These are phyloP conservation scores for Dinoponera quadriceps DNA, from an alignment of 1,140 invertebrate genomes.

Conservation along the genomic window DNA sequence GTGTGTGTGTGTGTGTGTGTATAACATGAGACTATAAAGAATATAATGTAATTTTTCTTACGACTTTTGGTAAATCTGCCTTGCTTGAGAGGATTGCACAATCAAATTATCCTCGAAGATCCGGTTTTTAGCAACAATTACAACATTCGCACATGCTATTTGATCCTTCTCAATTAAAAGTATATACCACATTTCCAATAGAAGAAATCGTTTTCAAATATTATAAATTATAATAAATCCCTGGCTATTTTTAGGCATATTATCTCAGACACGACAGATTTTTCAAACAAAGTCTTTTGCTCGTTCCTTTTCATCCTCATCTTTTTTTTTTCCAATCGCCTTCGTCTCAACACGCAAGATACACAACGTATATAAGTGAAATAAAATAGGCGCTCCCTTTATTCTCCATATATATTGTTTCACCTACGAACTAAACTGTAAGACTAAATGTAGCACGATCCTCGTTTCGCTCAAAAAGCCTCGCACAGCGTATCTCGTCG, in stretches of 20 bases:
- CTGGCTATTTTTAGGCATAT: conserved; percentile 22
- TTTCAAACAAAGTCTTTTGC: conserved; percentile 57
- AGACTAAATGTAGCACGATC: conserved; percentile 62
- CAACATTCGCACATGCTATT: neutral
- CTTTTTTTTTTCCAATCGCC: conserved; percentile 46
- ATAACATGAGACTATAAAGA: conserved; percentile 83
- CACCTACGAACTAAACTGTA: conserved; percentile 75
- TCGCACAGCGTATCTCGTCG: conserved; percentile 27
- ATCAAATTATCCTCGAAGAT: conserved; percentile 15
- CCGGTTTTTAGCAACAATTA: neutral
- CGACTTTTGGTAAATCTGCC: conserved; percentile 72
- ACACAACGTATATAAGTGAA: conserved; percentile 73
- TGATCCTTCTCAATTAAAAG: neutral
- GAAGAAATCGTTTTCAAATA: neutral
- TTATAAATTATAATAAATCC: neutral
- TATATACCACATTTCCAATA: neutral
- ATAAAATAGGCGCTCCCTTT: conserved; percentile 74
- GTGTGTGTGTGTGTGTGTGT: too few relatives aligned
- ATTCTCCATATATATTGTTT: conserved; percentile 71
- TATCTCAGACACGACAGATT: conserved; percentile 74
- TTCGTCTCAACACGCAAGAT: conserved; percentile 70
- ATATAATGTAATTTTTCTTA: conserved; percentile 79
- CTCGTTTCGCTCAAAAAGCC: conserved; percentile 66
- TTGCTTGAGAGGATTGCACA: conserved; percentile 66
- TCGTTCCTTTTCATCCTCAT: neutral